These are phyloP conservation scores for Leptinotarsa texana DNA, from an alignment of 1,140 invertebrate species.

Conservation along the genomic window DNA sequence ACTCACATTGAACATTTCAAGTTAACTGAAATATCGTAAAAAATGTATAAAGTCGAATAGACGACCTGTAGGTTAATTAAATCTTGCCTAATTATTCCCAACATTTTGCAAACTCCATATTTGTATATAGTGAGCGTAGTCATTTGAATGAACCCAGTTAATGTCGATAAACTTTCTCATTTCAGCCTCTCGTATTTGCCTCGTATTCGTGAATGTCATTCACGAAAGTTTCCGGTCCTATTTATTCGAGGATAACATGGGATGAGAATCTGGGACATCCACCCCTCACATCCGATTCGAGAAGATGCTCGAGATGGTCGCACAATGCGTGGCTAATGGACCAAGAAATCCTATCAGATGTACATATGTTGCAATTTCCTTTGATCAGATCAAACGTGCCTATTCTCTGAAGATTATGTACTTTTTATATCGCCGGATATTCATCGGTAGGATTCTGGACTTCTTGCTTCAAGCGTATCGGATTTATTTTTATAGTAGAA, in stretches of 20 bases:
- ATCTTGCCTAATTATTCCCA: too few species aligned
- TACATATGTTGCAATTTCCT: background rate
- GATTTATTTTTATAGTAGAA: too few species aligned
- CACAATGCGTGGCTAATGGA: background rate
- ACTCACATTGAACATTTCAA: too few species aligned
- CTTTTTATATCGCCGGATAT: background rate
- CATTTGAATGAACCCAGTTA: too few species aligned
- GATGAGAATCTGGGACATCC: background rate
- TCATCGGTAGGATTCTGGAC: background rate
- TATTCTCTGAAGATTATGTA: background rate
- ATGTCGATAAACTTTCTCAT: too few species aligned
- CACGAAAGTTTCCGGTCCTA: background rate
- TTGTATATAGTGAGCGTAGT: too few species aligned
- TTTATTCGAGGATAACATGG: background rate
- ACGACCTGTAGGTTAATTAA: too few species aligned
- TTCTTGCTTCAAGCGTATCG: too few species aligned
- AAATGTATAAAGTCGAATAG: too few species aligned
- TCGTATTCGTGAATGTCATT: background rate
- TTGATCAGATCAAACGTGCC: background rate
- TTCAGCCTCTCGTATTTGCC: too few species aligned
- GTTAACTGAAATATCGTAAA: too few species aligned
- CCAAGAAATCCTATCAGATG: conserved; percentile 5
- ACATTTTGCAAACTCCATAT: too few species aligned
- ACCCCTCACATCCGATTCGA: background rate
- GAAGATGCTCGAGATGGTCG: background rate